Evolutionary conservation across 2,113 vertebrate genomes (phyloP).

Genomic region (Donacobius atricapilla): DNA sequence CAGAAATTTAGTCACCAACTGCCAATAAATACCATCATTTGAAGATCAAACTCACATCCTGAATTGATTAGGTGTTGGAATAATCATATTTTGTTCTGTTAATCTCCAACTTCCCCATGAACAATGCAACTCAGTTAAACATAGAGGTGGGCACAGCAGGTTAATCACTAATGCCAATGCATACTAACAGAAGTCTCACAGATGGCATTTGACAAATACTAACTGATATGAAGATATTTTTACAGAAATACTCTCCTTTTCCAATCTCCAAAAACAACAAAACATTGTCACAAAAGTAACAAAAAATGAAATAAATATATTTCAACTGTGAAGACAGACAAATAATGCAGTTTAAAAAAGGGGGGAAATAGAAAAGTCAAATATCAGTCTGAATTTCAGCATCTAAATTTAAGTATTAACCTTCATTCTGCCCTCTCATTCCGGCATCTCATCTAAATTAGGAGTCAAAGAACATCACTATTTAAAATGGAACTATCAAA

Average conservation of each 20-base stretch:
- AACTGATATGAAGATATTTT: neutral
- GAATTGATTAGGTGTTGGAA: neutral
- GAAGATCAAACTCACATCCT: neutral
- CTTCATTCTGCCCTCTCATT: neutral
- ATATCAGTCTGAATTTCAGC: neutral
- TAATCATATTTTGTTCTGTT: neutral
- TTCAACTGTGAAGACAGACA: neutral
- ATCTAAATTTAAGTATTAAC: slow-evolving; percentile 22
- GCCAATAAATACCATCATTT: neutral
- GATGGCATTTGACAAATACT: neutral
- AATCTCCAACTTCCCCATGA: neutral
- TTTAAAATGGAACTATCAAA: neutral
- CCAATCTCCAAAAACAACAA: neutral
- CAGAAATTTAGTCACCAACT: neutral
- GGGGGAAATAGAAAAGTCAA: neutral
- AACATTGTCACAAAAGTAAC: neutral
- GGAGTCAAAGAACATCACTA: neutral
- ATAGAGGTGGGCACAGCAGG: neutral
- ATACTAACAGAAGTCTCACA: neutral
- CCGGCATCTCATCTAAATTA: neutral
- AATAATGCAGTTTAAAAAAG: neutral
- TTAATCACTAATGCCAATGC: neutral
- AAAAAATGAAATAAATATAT: neutral
- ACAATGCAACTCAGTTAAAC: neutral
- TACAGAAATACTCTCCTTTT: neutral